These are phyloP conservation scores for Jordanella pulchra DNA, from an alignment of 2,797 vertebrate species.

Conservation along the genomic window DNA sequence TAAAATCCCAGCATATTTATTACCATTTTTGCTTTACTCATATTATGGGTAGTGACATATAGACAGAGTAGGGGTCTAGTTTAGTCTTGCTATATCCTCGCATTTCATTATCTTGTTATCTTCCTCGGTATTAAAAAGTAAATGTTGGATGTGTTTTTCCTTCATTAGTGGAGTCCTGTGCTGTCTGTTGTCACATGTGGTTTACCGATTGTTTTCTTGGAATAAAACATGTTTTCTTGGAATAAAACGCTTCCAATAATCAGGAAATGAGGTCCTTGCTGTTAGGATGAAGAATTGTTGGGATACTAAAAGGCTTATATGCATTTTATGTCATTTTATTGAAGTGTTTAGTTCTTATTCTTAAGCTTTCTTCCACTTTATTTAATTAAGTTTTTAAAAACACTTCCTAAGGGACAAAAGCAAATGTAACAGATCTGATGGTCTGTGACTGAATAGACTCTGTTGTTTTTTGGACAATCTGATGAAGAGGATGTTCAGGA, in stretches of 20 bases:
- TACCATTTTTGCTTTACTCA: neutral
- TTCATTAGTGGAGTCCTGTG: too few species aligned
- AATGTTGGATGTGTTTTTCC: neutral
- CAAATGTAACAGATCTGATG: too few species aligned
- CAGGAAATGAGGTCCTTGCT: neutral
- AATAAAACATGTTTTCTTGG: too few species aligned
- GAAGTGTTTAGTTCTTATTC: neutral
- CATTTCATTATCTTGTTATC: neutral
- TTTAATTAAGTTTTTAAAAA: too few species aligned
- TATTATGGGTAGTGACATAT: neutral
- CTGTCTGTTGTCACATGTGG: too few species aligned
- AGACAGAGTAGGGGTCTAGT: neutral
- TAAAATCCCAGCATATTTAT: neutral
- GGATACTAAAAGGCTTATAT: neutral
- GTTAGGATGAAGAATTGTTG: neutral
- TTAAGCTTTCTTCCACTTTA: neutral
- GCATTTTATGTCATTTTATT: neutral
- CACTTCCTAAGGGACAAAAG: too few species aligned
- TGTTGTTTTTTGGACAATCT: too few species aligned
- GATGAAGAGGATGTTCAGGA: too few species aligned
- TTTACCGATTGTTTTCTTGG: too few species aligned
- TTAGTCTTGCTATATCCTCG: neutral
- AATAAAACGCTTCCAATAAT: too few species aligned
- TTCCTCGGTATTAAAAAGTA: neutral
- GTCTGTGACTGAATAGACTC: too few species aligned